phyloP scores from a whole-genome alignment of 2,113 vertebrate species.

The Cinclus mexicanus region DNA sequence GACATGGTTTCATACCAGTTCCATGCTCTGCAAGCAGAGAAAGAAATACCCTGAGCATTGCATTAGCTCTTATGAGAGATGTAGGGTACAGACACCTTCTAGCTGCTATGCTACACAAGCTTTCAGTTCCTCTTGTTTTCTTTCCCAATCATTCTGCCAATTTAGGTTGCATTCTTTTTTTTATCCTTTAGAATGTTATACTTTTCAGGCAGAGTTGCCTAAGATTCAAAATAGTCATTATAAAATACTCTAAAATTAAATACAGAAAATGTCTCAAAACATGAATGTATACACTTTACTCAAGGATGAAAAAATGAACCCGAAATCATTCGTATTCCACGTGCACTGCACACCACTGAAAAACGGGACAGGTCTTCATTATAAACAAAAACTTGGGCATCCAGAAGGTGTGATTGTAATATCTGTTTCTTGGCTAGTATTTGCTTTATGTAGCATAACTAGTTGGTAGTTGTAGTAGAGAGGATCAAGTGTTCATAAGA shows the following conservation, averaged over 20 bases:
- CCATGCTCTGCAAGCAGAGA: not conserved
- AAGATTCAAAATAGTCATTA: not conserved
- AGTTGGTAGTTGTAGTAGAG: not conserved
- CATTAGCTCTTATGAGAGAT: not conserved
- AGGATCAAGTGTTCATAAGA: not conserved
- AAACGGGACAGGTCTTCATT: not conserved
- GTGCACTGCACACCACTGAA: not conserved
- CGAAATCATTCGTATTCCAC: not conserved
- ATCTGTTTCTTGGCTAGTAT: not conserved
- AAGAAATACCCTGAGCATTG: not conserved
- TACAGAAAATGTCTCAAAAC: not conserved
- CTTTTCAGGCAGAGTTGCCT: not conserved
- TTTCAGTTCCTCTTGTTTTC: not conserved
- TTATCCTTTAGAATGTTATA: not conserved
- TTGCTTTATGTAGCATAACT: constrained; percentile 1
- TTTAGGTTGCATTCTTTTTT: not conserved
- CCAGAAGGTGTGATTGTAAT: not conserved
- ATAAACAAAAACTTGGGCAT: not conserved
- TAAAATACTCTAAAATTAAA: not conserved
- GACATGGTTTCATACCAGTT: not conserved
- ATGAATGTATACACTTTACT: not conserved
- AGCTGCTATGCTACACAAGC: not conserved
- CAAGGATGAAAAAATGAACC: not conserved
- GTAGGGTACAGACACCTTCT: not conserved
- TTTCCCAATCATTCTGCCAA: not conserved